Conservation (phyloP, 2,113 vertebrate species). For the Cebidichthys violaceus region DNA sequence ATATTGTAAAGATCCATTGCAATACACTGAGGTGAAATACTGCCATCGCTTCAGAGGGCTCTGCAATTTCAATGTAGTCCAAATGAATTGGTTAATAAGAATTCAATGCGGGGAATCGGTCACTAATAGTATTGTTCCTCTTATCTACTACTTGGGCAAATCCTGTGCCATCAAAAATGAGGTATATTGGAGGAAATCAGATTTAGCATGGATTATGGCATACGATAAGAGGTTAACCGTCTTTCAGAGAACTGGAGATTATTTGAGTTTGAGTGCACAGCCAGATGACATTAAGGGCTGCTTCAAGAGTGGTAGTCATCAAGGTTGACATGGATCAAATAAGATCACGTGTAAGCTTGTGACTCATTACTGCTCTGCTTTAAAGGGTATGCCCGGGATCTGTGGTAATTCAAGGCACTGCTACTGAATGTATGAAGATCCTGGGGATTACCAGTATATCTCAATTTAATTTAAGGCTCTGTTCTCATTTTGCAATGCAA, state of each 20-base stretch:
- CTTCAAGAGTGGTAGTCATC: slow-evolving; percentile 44
- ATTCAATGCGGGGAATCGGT: slow-evolving; percentile 2
- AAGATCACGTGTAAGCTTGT: slow-evolving; percentile 27
- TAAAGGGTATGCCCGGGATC: slow-evolving; percentile 25
- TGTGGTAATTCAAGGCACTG: background rate
- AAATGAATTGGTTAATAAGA: slow-evolving; percentile 33
- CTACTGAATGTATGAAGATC: slow-evolving; percentile 34
- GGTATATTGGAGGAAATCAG: slow-evolving; percentile 60
- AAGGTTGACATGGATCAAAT: slow-evolving; percentile 47
- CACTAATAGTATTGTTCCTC: slow-evolving; percentile 30
- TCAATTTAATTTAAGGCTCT: slow-evolving; percentile 25
- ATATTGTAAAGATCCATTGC: background rate
- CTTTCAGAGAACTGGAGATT: slow-evolving; percentile 63
- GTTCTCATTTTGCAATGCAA: slow-evolving; percentile 20
- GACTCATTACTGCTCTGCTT: slow-evolving; percentile 45
- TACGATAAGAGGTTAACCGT: slow-evolving; percentile 38
- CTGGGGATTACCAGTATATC: slow-evolving; percentile 44
- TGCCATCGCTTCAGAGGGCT: background rate
- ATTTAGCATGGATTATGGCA: slow-evolving; percentile 67
- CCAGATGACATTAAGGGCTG: slow-evolving; percentile 57
- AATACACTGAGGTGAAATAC: background rate
- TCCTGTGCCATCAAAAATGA: slow-evolving; percentile 42
- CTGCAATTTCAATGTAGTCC: background rate
- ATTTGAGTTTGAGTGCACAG: slow-evolving; percentile 46
- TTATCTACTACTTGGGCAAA: slow-evolving; percentile 45